These are phyloP conservation scores for Dynastes grantii DNA, from an alignment of 2,888 invertebrate genomes.

Conservation along the genomic window DNA sequence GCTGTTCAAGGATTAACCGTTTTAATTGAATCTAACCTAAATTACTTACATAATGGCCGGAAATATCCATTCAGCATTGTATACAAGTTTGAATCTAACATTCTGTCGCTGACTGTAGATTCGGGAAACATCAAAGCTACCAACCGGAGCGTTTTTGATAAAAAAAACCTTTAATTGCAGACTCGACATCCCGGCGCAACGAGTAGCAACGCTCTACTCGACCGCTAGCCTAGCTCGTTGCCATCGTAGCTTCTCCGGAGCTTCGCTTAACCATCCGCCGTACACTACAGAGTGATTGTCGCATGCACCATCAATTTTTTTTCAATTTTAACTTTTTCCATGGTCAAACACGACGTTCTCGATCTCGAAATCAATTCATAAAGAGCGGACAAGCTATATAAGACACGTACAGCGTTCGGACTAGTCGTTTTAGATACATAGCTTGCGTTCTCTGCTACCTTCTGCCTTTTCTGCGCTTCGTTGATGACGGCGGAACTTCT, in stretches of 20 bases:
- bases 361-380: neutral
- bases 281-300: neutral
- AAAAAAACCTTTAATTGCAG: conserved; percentile 57
- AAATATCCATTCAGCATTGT: too few relatives aligned
- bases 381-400: neutral
- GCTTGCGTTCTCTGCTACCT: neutral
- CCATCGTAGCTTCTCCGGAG: neutral
- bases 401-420: neutral
- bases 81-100: too few relatives aligned
- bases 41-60: too few relatives aligned
- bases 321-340: conserved; percentile 36
- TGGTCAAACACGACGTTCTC: too few relatives aligned
- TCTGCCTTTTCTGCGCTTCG: neutral
- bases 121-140: conserved; percentile 29
- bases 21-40: too few relatives aligned
- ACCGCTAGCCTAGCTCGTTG: neutral
- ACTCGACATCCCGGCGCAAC: conserved; percentile 40
- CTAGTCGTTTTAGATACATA: neutral
- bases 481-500: neutral
- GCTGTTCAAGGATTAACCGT: too few relatives aligned
- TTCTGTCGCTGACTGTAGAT: too few relatives aligned
- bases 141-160: conserved; percentile 52
- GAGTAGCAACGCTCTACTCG: neutral
- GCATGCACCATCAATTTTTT: neutral
- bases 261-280: neutral